Base-by-base conservation (phyloP, 2,888 invertebrate species). In the Perizoma affinitatum region DNA sequence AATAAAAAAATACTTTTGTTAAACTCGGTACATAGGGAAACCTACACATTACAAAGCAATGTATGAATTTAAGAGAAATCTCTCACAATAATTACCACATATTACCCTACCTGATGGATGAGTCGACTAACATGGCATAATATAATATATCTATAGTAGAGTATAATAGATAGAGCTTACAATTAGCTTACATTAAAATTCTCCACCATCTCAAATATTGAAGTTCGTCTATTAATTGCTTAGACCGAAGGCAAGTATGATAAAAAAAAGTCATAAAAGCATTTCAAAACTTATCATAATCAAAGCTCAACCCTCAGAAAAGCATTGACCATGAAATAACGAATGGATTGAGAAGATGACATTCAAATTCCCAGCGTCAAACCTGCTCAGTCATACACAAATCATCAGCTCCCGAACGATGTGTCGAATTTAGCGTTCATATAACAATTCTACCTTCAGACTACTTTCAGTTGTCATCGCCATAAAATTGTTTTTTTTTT, bases 341-440 rank as follows among this genome's bases (percentile, higher is more conserved):
- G 73, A 82, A 81, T 70, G 87, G 85, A 87, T 87, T 87, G 79
- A 78, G 71, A 74, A 73, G 84, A 90, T 91, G 90, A 90, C 89
- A 85, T 83, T 83, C 76, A 85, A 86, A 88, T 86, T 77, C 79
- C 67, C 69, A 73, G 7, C 10, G 75, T 72, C 70, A 79, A 83
- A 84, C 74, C 69, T 82, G 88, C 86, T 67, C 71, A 66, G 88
- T 88, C 89, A 88, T 84, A 89, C 75, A 88, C 77, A 81, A 83
- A 86, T 87, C 88, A 90, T 89, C 87, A 83, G 80, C 80, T 76
- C 71, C 78, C 53, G 57, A 22, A 42, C 6, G 49, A 79, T 77
- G 89, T 89, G 90, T 87, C 87, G 87, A 87, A 87, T 90, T 90
- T 87, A 80, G 84, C 89, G 86, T 85, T 81, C 65, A 71, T 75